phyloP scores from a whole-genome alignment of 2,888 invertebrate genomes.

The Lacanobia wlatinum region DNA sequence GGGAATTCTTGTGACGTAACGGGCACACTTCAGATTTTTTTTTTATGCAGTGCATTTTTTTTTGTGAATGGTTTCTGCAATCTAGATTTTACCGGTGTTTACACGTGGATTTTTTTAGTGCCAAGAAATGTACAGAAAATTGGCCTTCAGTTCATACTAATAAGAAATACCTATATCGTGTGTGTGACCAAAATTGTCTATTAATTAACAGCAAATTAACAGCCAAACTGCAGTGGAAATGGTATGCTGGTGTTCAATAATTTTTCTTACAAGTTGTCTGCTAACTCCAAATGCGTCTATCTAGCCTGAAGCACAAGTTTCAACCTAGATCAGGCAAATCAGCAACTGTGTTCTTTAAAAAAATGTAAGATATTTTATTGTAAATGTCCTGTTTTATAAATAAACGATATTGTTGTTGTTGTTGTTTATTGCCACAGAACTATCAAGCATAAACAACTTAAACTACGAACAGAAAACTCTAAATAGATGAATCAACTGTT shows the following conservation, averaged over 20 bases:
- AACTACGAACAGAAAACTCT: background rate
- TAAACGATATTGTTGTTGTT: too few species aligned
- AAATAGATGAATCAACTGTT: background rate
- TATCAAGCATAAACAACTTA: background rate
- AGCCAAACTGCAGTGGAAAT: too few species aligned
- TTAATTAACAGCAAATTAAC: slow-evolving; percentile 2
- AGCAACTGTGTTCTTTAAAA: too few species aligned
- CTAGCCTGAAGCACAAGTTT: too few species aligned
- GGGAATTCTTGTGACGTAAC: slow-evolving; percentile 55
- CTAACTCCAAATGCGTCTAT: too few species aligned
- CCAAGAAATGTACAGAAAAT: slow-evolving; percentile 29
- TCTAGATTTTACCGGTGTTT: slow-evolving; percentile 10
- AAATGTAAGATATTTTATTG: too few species aligned
- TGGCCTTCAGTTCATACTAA: background rate
- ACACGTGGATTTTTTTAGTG: slow-evolving; percentile 14
- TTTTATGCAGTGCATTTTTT: slow-evolving; percentile 18
- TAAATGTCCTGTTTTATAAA: too few species aligned
- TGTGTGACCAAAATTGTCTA: background rate
- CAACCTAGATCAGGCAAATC: too few species aligned
- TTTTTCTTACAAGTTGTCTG: too few species aligned
- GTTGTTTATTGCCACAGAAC: too few species aligned
- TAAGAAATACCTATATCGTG: background rate
- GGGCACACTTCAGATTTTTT: slow-evolving; percentile 26
- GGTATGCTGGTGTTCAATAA: too few species aligned
- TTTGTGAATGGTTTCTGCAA: background rate